phyloP scores from a whole-genome alignment of 2,113 vertebrate genomes.

The Chlamydotis undulata region DNA sequence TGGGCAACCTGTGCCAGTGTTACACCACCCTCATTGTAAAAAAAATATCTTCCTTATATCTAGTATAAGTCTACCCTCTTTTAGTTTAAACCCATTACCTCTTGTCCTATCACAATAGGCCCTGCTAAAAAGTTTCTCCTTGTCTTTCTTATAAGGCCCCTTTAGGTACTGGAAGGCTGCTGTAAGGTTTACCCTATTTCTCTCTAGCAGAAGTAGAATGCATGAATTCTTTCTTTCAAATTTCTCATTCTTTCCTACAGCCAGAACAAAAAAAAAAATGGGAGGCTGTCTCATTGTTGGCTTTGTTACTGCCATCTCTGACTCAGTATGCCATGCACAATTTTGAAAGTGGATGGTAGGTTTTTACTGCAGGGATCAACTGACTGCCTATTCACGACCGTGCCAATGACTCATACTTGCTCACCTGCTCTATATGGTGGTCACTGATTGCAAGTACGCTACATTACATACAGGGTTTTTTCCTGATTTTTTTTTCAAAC shows the following conservation, averaged over 20 bases:
- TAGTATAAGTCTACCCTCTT: no score
- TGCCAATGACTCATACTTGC: background rate
- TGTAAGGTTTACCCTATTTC: background rate
- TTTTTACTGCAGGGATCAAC: background rate
- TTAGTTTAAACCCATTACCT: no score
- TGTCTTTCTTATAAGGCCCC: no score
- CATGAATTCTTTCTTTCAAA: background rate
- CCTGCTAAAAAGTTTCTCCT: no score
- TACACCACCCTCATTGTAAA: no score
- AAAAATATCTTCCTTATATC: no score
- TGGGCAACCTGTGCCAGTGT: no score
- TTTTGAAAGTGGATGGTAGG: background rate
- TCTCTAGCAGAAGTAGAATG: background rate
- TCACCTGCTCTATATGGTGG: rapidly evolving
- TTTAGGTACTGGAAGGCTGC: no score
- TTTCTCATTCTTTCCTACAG: background rate
- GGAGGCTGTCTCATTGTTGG: background rate
- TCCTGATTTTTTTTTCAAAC: background rate
- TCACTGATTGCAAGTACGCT: rapidly evolving
- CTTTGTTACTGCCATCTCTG: background rate
- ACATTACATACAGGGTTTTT: rapidly evolving
- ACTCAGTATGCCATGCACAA: background rate
- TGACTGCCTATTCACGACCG: background rate
- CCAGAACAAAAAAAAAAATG: background rate
- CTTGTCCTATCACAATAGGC: no score